A percentile compares a stretch with the other conserved stretches of the same genome.
Conservation (phyloP, 2,113 vertebrate species). For the Prolemur simus region DNA sequence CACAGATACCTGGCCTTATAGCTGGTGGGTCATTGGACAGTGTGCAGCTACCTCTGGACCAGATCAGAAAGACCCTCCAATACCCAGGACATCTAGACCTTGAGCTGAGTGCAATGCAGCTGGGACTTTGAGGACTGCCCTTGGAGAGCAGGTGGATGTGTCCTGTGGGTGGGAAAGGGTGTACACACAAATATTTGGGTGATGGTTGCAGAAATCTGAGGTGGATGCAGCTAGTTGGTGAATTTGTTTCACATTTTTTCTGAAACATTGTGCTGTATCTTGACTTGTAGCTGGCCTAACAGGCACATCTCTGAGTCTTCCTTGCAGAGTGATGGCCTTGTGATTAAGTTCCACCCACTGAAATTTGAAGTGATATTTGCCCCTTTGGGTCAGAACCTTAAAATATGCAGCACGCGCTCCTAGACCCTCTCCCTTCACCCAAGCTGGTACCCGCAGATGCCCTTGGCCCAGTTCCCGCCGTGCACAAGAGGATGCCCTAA, state of each 20-base stretch:
- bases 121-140: neutral
- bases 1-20: neutral
- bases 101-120: neutral
- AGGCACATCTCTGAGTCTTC: neutral
- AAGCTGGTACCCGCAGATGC: rapidly evolving
- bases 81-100: neutral
- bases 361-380: neutral
- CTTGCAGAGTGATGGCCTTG: neutral
- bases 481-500: no score
- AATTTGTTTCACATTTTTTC: neutral
- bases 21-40: neutral
- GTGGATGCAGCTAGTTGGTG: neutral
- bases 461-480: no score
- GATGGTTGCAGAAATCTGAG: neutral
- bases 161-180: neutral
- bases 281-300: neutral
- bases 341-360: neutral
- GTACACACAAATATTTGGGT: neutral
- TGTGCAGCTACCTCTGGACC: neutral
- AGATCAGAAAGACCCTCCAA: neutral
- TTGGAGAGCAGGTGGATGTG: neutral
- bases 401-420: rapidly evolving
- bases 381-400: neutral
- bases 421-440: neutral
- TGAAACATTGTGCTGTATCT: neutral